Evolutionary conservation across 2,888 invertebrate species (phyloP).

Genomic region (Luperina nickerlii): DNA sequence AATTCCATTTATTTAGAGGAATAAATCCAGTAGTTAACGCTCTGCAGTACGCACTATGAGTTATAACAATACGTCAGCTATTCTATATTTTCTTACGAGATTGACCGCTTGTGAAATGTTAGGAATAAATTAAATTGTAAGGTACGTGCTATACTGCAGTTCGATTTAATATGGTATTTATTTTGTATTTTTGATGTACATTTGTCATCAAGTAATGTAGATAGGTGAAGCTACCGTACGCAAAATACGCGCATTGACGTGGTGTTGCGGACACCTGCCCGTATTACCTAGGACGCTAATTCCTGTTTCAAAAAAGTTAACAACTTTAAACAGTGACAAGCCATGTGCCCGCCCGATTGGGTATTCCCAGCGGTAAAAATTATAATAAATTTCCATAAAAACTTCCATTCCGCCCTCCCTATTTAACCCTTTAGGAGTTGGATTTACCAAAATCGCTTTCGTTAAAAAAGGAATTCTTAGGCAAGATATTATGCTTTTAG

Average conservation of each 20-base stretch:
- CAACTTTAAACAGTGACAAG: background rate
- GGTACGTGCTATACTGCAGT: background rate
- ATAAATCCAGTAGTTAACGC: constrained; percentile 57
- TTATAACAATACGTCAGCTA: constrained; percentile 40
- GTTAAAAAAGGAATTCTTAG: background rate
- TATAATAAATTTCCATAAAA: background rate
- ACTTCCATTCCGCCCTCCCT: background rate
- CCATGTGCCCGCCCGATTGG: background rate
- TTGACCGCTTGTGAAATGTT: constrained; percentile 30
- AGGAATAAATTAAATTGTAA: constrained; percentile 35
- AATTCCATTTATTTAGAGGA: constrained; percentile 71
- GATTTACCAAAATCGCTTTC: too few species aligned
- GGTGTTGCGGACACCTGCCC: too few species aligned
- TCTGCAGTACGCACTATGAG: constrained; percentile 43
- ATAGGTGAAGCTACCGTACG: too few species aligned
- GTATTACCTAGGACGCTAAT: too few species aligned
- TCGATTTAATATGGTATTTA: background rate
- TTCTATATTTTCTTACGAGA: constrained; percentile 48
- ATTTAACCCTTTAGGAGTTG: too few species aligned
- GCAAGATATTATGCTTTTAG: background rate
- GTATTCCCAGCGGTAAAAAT: background rate
- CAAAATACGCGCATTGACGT: too few species aligned
- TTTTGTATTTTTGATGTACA: too few species aligned
- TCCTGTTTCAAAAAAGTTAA: background rate
- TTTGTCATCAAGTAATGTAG: too few species aligned